Evolutionary conservation across 1,140 invertebrate genomes (phyloP), one percentile per base, ranked within the genome.

Genomic region (Agrypnia vestita): DNA sequence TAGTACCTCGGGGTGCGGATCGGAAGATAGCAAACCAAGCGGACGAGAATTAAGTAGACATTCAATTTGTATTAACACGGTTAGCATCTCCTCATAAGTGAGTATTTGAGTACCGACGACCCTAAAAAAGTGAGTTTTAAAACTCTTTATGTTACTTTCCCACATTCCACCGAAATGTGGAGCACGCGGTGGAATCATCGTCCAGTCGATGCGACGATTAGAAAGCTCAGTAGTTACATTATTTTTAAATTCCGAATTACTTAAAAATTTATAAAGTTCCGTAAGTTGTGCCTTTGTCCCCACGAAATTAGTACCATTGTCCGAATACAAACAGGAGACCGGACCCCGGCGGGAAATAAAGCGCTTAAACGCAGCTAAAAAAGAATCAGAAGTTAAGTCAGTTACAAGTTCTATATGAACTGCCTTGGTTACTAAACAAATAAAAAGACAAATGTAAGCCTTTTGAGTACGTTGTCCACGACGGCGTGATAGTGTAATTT

Each of bases 391-490:
- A 35, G 1, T 35, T 6, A 35, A 6, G 25, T 35, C 25, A 3
- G 25, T 3, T 35, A n/a, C 25, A 3, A 35, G 25, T 6, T 35
- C 25, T 6, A 35, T 3, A 6, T 35, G 25, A 3, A 35, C 1
- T 6, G 25, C 25, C 6, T 35, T 35, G 6, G 25, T 35, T 4
- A 7, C n/a, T n/a, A 64, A 35, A 21, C 35, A 64, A n/a, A 21
- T 43, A n/a, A 64, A 64, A n/a, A 46, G 61, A 15, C 61, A 64
- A 7, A 64, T 13, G n/a, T 64, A 62, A 3, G 59, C 35, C 13
- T 46, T 46, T 46, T 43, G 25, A 0, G 25, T 43, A 43, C 11
- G 25, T 35, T 43, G 25, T 25, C 21, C 61, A 43, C 61, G 21
- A 11, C 25, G 61, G 4, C 6, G 19, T n/a, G n/a, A n/a, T n/a